Evolutionary conservation across 2,113 vertebrate species (phyloP).

Genomic region (Chrysochloris asiatica): DNA sequence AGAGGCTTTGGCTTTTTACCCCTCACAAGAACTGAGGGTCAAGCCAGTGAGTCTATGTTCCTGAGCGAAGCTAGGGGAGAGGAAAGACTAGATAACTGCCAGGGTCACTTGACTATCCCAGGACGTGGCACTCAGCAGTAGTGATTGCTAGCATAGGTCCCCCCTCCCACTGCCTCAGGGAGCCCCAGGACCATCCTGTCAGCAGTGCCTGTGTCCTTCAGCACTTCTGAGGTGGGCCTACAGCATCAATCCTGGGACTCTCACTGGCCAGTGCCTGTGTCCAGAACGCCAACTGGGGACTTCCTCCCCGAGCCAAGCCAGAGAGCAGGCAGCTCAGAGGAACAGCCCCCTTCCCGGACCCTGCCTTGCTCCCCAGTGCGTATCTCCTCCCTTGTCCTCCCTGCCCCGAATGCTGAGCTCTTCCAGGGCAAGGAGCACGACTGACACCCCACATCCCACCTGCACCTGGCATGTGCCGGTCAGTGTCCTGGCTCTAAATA

Average conservation of each 20-base stretch:
- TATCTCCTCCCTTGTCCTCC: accelerated
- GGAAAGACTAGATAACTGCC: neutral
- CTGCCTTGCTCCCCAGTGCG: neutral
- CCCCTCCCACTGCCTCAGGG: neutral
- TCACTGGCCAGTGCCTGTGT: neutral
- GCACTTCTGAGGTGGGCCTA: neutral
- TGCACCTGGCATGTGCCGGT: neutral
- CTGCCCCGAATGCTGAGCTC: neutral
- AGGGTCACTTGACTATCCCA: neutral
- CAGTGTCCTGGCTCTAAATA: neutral
- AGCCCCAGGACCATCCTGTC: neutral
- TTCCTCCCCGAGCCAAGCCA: neutral
- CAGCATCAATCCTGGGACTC: neutral
- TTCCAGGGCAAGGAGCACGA: neutral
- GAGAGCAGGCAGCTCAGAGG: neutral
- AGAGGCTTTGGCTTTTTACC: neutral
- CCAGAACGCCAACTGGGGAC: neutral
- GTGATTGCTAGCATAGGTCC: too few relatives aligned
- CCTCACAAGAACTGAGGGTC: neutral
- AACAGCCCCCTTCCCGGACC: neutral
- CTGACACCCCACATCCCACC: neutral
- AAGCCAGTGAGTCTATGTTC: neutral
- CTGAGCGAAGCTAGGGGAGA: neutral
- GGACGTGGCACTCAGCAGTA: too few relatives aligned
- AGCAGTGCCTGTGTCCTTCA: neutral